phyloP scores from a whole-genome alignment of 2,113 vertebrate genomes.

The Phaetusa simplex region DNA sequence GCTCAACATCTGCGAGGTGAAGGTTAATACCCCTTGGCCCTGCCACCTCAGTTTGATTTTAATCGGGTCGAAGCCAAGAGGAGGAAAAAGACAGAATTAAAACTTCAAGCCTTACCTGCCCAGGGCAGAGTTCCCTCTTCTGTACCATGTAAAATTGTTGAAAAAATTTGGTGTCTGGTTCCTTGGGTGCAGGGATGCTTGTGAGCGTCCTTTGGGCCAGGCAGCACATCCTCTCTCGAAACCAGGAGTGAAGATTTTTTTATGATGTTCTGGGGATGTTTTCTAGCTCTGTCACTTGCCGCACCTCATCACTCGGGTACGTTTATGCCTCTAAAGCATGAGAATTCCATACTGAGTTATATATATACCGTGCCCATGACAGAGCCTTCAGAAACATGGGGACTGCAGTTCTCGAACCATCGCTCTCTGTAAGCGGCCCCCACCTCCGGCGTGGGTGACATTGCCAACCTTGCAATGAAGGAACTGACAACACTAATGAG shows the following conservation, averaged over 20 bases:
- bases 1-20: background rate
- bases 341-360: background rate
- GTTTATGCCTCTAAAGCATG: background rate
- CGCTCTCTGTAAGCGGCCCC: rapidly evolving
- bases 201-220: background rate
- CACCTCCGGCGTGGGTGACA: background rate
- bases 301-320: background rate
- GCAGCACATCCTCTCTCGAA: background rate
- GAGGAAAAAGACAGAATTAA: background rate
- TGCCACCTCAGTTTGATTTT: background rate
- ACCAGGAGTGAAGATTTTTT: rapidly evolving
- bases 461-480: background rate
- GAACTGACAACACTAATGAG: background rate
- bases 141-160: background rate
- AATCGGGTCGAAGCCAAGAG: background rate
- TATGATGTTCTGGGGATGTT: background rate
- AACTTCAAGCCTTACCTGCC: background rate
- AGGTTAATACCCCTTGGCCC: background rate
- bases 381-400: background rate
- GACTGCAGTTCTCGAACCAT: background rate
- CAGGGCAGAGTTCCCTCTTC: background rate
- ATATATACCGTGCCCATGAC: background rate
- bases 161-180: background rate
- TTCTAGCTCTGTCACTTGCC: background rate
- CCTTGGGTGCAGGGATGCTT: background rate